Evolutionary conservation across 2,888 invertebrate species (phyloP).

Genomic region (Oasisia sp.): DNA sequence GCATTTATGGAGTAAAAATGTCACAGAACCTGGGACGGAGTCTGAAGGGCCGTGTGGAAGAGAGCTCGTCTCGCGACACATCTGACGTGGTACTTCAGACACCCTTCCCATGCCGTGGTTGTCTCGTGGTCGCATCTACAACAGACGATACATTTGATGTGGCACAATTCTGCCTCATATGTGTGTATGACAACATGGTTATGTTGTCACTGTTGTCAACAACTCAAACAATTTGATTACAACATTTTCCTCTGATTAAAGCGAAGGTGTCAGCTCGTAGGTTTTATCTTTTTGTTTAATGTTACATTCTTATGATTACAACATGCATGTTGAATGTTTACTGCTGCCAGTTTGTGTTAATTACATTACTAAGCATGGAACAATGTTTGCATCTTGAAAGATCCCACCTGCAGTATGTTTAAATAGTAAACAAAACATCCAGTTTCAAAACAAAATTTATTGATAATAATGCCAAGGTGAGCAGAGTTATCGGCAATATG

Average conservation of each 20-base stretch:
- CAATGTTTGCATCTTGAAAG: too few species aligned
- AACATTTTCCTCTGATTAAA: background rate
- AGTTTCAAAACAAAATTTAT: too few species aligned
- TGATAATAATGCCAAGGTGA: too few species aligned
- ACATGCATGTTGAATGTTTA: too few species aligned
- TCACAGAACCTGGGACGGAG: slow-evolving; percentile 70
- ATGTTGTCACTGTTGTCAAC: background rate
- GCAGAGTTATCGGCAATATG: too few species aligned
- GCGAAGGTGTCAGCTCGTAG: too few species aligned
- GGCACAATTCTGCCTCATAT: background rate
- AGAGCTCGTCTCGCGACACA: slow-evolving; percentile 77
- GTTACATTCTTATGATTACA: too few species aligned
- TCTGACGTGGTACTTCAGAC: slow-evolving; percentile 80
- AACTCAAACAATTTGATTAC: background rate
- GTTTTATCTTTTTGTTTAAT: too few species aligned
- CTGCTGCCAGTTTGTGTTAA: too few species aligned
- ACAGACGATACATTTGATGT: background rate
- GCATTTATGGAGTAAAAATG: background rate
- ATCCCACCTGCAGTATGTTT: too few species aligned
- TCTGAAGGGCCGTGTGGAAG: slow-evolving; percentile 71
- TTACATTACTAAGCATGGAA: too few species aligned
- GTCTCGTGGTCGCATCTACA: slow-evolving; percentile 34
- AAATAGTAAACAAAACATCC: too few species aligned
- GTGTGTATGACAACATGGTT: background rate
- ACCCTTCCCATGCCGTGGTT: slow-evolving; percentile 70